Base-by-base conservation (phyloP, 2,797 vertebrate genomes). In the Artibeus lituratus region DNA sequence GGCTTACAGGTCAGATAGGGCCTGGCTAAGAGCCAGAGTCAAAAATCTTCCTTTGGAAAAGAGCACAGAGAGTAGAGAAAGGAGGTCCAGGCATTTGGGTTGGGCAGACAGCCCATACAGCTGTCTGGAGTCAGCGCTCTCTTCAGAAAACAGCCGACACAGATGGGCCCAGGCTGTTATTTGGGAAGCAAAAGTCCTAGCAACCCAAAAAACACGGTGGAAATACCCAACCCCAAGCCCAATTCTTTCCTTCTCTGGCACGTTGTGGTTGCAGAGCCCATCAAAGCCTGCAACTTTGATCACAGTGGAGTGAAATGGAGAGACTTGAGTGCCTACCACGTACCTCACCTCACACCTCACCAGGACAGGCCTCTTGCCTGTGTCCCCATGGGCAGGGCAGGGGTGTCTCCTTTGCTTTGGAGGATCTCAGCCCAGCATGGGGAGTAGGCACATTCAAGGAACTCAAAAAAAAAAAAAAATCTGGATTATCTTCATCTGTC, bases 161-260 rank as follows among this genome's bases (percentile, higher is more conserved):
- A 7, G 97, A 97, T 97, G 98, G 98, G 85, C 94, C 87, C 96
- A 92, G 94, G 97, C 97, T 95, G 96, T 97, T 98, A 98, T 98
- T 98, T 98, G 94, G 92, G 96, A 98, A 98, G 98, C 98, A 97
- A 96, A 97, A 97, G 96, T 97, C 98, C 92, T 98, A 97, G 96
- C 98, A 98, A 98, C 98, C 96, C 97, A 74, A 95, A 97, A 95
- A 97, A 96, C 91, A 97, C 96, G 96, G 96, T 35, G 67, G 70
- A 65, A 62, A 95, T 91, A 96, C 92, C 91, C 95, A 96, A 73
- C 88, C 83, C 92, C 37, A 65, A 88, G 94, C 93, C 87, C 77
- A 4, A 37, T 39, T 16, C 97, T 97, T 90, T 87, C 37, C 62
- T 69, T 95, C 88, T 84, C 2, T 0, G 74, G 81, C 91, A 59